phyloP scores from a whole-genome alignment of 2,797 vertebrate genomes.

The Myripristis jacobus region DNA sequence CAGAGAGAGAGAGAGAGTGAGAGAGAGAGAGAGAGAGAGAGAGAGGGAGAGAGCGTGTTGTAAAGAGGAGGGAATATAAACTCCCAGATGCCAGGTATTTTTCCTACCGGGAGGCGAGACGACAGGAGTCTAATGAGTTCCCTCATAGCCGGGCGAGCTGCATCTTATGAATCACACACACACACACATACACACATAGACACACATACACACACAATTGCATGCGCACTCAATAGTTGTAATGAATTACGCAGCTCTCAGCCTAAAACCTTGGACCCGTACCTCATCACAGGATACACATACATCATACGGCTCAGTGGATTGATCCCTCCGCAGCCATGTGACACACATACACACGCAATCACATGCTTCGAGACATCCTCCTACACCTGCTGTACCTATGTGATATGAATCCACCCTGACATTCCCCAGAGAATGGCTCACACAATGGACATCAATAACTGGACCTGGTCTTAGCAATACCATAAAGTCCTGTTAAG shows the following conservation, averaged over 20 bases:
- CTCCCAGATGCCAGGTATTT: constrained; percentile 78
- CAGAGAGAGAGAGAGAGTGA: constrained; percentile 7
- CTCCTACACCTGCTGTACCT: constrained; percentile 53
- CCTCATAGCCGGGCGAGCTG: constrained; percentile 67
- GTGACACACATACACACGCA: constrained; percentile 66
- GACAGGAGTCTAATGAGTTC: constrained; percentile 79
- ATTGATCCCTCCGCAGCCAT: constrained; percentile 59
- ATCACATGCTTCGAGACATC: constrained; percentile 57
- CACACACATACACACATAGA: too few species aligned
- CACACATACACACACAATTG: too few species aligned
- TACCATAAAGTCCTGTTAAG: constrained; percentile 38
- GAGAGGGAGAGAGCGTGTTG: constrained; percentile 49
- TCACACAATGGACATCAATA: constrained; percentile 57
- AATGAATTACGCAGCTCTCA: constrained; percentile 71
- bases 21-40: constrained; percentile 6
- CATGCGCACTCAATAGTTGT: constrained; percentile 33
- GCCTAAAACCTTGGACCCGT: constrained; percentile 70
- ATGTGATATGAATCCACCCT: constrained; percentile 49
- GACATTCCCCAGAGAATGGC: constrained; percentile 50
- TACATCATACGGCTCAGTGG: constrained; percentile 51
- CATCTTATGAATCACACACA: constrained; percentile 75
- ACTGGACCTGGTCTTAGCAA: constrained; percentile 49
- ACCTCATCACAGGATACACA: constrained; percentile 63
- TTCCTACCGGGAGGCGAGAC: constrained; percentile 74
- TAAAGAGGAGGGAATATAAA: constrained; percentile 78